Conservation (phyloP, 92 coral and sea anemone species). For the Zoanthus sansibaricus region DNA sequence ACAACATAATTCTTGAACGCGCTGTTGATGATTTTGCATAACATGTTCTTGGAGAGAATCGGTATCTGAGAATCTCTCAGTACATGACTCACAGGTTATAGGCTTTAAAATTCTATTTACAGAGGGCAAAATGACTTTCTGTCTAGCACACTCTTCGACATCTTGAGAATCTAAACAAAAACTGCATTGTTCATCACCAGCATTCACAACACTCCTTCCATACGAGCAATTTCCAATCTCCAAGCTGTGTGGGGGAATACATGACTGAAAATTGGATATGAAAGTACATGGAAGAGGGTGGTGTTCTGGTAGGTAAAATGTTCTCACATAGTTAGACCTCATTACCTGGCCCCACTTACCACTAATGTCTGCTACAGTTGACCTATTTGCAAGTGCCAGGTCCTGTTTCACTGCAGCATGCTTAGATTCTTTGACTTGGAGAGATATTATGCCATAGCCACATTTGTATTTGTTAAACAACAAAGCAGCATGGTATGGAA, state of each 20-base stretch:
- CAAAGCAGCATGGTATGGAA: conserved; percentile 66
- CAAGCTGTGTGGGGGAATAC: neutral
- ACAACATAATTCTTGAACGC: no score
- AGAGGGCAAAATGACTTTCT: conserved; percentile 11
- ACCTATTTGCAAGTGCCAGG: conserved; percentile 52
- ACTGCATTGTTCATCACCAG: neutral
- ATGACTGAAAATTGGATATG: neutral
- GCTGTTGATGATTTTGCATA: no score
- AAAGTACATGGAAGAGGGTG: neutral
- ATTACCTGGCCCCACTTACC: conserved; percentile 79
- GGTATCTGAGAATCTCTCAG: neutral
- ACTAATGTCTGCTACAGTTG: neutral
- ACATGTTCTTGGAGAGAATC: neutral
- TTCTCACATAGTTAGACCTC: conserved; percentile 68
- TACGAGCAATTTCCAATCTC: neutral
- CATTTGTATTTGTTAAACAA: conserved; percentile 48
- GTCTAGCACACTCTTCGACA: neutral
- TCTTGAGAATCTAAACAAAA: neutral
- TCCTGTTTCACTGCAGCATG: conserved; percentile 75
- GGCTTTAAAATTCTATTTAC: neutral
- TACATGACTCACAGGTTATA: neutral
- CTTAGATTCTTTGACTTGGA: conserved; percentile 73
- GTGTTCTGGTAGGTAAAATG: conserved; percentile 47
- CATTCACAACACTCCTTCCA: neutral
- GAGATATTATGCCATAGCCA: conserved; percentile 66